Base-by-base conservation (phyloP, 2,888 invertebrate species). In the Hyposoter didymator region DNA sequence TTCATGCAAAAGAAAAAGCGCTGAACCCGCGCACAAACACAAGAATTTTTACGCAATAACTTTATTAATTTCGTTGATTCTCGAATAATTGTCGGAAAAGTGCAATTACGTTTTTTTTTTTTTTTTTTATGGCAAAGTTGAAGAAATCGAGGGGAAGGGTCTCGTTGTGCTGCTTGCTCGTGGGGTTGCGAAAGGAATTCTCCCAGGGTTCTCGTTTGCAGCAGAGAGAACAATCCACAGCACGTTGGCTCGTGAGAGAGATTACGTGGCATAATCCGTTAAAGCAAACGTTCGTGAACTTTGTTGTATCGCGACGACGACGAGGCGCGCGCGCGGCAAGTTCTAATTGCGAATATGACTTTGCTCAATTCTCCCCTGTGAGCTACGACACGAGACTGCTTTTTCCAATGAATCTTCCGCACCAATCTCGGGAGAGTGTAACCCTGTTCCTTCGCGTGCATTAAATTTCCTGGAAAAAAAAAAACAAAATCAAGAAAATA, bases 311-410 rank as follows among this genome's bases (percentile, higher is more conserved):
- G 64, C 32, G 55, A 59, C 39, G 52, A n/a, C n/a, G n/a, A n/a
- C n/a, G n/a, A n/a, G n/a, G n/a, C n/a, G n/a, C n/a, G n/a, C n/a
- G 52, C 43, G n/a, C n/a, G 73, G 76, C 82, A 88, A 87, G 90
- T 90, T 91, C 90, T 93, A 93, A 93, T 93, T 93, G 92, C 92
- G 88, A 92, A 92, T 93, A 93, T 93, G 93, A 93, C 93, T 92
- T 79, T 93, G 93, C 93, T 92, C 91, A 91, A 93, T 92, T 93
- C 90, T 78, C 83, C 85, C 84, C 80, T 82, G 39, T 72, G 8
- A 32, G 17, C 49, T 62, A 62, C 39, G 39, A 80, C 79, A 62
- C 64, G 62, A 45, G 62, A 74, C 64, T 45, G 75, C 45, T 62
- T 69, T 66, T 62, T 43, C 28, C 39, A n/a, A n/a, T 52, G 62